These are phyloP conservation scores for Pollenia amentaria DNA, from an alignment of 2,888 invertebrate species.

Conservation along the genomic window DNA sequence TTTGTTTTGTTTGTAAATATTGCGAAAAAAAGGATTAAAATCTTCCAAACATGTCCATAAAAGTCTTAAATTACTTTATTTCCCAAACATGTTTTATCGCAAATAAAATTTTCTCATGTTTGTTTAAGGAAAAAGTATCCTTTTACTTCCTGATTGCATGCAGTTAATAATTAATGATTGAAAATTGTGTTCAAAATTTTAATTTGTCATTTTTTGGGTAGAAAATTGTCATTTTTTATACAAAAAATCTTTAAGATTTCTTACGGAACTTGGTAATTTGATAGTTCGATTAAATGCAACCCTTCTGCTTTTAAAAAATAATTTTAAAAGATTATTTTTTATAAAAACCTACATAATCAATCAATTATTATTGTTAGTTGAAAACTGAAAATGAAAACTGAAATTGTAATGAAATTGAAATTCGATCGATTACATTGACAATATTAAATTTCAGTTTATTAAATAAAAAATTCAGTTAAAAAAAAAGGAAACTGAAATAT, in stretches of 20 bases:
- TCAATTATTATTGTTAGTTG: slow-evolving; percentile 41
- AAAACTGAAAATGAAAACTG: slow-evolving; percentile 13
- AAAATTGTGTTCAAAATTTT: slow-evolving; percentile 37
- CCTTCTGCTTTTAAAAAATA: slow-evolving; percentile 32
- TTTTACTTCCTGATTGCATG: slow-evolving; percentile 54
- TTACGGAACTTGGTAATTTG: slow-evolving; percentile 40
- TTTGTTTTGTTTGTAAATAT: slow-evolving; percentile 68
- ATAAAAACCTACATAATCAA: slow-evolving; percentile 52
- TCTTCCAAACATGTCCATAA: slow-evolving; percentile 53
- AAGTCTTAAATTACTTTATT: slow-evolving; percentile 57
- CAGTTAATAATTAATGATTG: slow-evolving; percentile 45
- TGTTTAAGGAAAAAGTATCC: slow-evolving; percentile 51
- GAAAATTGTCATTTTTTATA: slow-evolving; percentile 59
- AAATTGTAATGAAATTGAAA: slow-evolving; percentile 42
- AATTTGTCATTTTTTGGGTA: slow-evolving; percentile 53
- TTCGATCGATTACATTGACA: slow-evolving; percentile 50
- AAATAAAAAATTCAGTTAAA: neutral
- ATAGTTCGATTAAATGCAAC: slow-evolving; percentile 52
- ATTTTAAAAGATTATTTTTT: neutral
- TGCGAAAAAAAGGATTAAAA: slow-evolving; percentile 67
- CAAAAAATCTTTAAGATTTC: slow-evolving; percentile 34
- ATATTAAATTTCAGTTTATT: slow-evolving; percentile 46
- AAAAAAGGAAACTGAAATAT: too few species aligned
- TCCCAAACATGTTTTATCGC: neutral
- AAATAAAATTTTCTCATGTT: slow-evolving; percentile 45